Percentiles rank a stretch among this genome's conserved stretches.
Evolutionary conservation across 2,797 vertebrate species (phyloP).

Genomic region (Agapornis canus): DNA sequence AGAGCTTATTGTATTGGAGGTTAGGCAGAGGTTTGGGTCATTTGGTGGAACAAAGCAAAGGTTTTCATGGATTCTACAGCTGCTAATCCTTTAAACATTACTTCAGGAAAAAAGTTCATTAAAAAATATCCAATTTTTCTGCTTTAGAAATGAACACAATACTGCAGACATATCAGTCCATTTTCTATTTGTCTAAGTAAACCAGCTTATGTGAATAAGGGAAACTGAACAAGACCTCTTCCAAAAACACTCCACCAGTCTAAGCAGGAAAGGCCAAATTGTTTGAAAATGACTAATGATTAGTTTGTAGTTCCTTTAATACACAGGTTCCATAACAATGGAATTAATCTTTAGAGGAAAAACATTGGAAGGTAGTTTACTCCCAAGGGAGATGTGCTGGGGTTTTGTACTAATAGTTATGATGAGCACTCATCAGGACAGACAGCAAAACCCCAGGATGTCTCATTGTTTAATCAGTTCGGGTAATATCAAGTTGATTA

Average conservation of each 20-base stretch:
- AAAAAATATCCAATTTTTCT: neutral
- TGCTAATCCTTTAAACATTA: slow-evolving; percentile 30
- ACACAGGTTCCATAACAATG: slow-evolving; percentile 94
- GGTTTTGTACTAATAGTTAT: slow-evolving; percentile 75
- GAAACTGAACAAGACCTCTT: slow-evolving; percentile 54
- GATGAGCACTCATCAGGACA: slow-evolving; percentile 76
- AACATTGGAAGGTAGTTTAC: slow-evolving; percentile 86
- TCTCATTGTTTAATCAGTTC: slow-evolving; percentile 85
- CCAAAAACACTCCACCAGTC: slow-evolving; percentile 43
- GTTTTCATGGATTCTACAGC: slow-evolving; percentile 8
- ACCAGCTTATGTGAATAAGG: slow-evolving; percentile 12
- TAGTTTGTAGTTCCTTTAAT: slow-evolving; percentile 93
- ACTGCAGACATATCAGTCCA: neutral
- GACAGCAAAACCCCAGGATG: slow-evolving; percentile 80
- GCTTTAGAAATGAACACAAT: slow-evolving; percentile 32
- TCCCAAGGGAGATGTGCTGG: slow-evolving; percentile 76
- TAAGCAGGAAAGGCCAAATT: slow-evolving; percentile 75
- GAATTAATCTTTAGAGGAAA: slow-evolving; percentile 92
- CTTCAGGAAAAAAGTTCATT: neutral
- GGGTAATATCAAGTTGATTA: slow-evolving; percentile 80
- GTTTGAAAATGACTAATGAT: slow-evolving; percentile 84
- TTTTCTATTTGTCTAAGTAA: neutral
- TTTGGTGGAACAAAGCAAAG: slow-evolving; percentile 4
- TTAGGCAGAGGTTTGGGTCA: neutral
- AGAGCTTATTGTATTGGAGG: neutral